A percentile compares a stretch with the other conserved stretches of the same genome.
Conservation (phyloP, 2,113 vertebrate species). For the Muntiacus muntjak region DNA sequence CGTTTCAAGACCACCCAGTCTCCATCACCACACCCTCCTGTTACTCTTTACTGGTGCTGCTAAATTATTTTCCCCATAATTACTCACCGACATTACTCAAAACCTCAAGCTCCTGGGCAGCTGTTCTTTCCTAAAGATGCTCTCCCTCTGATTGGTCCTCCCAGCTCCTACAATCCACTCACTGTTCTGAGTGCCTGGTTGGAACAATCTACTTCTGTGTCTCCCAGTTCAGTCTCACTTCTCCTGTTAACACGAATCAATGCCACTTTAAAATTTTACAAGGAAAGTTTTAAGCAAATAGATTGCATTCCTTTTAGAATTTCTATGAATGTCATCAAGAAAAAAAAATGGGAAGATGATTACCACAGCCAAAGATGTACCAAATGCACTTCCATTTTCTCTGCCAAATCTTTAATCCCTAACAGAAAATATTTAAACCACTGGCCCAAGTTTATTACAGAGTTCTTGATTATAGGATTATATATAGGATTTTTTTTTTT, state of each 20-base stretch:
- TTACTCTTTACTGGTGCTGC: background rate
- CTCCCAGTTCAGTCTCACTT: background rate
- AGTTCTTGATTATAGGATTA: conserved; percentile 27
- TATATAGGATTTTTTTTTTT: background rate
- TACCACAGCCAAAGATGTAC: background rate
- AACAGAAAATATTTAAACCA: background rate
- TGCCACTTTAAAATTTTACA: background rate
- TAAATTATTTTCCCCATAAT: background rate
- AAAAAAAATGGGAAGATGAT: background rate
- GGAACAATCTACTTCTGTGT: background rate
- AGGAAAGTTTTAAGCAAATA: background rate
- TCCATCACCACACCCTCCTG: background rate
- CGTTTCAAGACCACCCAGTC: background rate
- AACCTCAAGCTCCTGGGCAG: background rate
- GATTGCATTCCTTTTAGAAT: background rate
- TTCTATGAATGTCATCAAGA: conserved; percentile 24
- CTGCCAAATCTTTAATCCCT: conserved; percentile 35
- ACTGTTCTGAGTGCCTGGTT: no score
- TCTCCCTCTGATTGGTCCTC: background rate
- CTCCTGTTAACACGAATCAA: background rate
- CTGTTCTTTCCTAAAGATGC: rapidly evolving
- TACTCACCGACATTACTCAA: background rate
- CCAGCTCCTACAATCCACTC: background rate
- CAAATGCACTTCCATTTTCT: conserved; percentile 2
- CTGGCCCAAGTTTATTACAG: background rate